Conservation (phyloP, 2,888 invertebrate species). For the Chymomyza procnemis region DNA sequence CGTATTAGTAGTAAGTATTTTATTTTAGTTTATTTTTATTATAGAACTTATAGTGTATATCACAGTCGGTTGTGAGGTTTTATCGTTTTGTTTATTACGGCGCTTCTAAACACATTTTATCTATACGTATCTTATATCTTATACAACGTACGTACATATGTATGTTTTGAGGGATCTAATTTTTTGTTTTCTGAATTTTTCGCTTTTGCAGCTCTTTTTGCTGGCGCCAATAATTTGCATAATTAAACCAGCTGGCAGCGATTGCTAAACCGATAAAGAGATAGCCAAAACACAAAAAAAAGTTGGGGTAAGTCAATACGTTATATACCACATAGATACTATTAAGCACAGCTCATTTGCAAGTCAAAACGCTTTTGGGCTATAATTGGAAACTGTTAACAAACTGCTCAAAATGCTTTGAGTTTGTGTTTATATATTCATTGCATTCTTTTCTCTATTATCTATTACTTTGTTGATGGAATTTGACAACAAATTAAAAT, state of each 20-base stretch:
- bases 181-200: slow-evolving; percentile 19
- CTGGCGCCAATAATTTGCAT: slow-evolving; percentile 65
- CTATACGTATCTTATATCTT: slow-evolving; percentile 9
- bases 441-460: slow-evolving; percentile 6
- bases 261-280: slow-evolving; percentile 53
- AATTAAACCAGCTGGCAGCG: slow-evolving; percentile 52
- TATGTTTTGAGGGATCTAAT: not conserved
- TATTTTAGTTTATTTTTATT: too few species aligned
- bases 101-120: not conserved
- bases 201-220: slow-evolving; percentile 32
- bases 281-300: not conserved
- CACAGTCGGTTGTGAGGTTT: not conserved
- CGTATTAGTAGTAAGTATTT: too few species aligned
- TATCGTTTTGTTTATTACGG: not conserved
- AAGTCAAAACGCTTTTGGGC: not conserved
- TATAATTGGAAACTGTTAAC: not conserved
- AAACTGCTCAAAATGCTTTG: not conserved
- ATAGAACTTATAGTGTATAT: too few species aligned
- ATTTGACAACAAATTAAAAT: not conserved
- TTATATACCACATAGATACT: not conserved
- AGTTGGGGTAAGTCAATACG: slow-evolving; percentile 32
- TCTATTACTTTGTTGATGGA: not conserved
- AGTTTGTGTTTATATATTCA: not conserved
- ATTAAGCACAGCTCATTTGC: not conserved
- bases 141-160: not conserved